phyloP scores from a whole-genome alignment of 2,797 vertebrate species.

The Peromyscus attwateri region DNA sequence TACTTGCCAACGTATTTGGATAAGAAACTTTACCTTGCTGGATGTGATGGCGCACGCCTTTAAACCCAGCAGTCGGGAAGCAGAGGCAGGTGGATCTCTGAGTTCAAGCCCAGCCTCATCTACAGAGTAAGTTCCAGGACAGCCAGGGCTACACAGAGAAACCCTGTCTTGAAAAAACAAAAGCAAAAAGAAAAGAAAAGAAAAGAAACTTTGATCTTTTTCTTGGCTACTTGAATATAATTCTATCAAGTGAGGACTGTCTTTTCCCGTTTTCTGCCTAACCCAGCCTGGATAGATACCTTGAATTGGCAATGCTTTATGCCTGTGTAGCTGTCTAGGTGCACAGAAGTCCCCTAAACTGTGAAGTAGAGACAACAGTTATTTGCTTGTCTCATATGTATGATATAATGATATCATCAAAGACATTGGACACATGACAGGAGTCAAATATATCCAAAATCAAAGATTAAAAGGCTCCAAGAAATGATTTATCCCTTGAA shows the following conservation, averaged over 20 bases:
- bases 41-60: neutral
- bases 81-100: neutral
- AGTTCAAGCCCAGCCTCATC: neutral
- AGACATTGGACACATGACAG: neutral
- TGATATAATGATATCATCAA: neutral
- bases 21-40: neutral
- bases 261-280: constrained; percentile 2
- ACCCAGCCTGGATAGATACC: neutral
- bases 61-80: neutral
- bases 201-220: neutral
- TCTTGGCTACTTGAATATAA: neutral
- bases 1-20: constrained; percentile 7
- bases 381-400: constrained; percentile 6
- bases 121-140: neutral
- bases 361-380: neutral
- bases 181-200: neutral
- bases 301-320: neutral
- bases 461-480: neutral
- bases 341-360: neutral
- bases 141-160: neutral
- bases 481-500: neutral
- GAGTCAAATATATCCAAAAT: neutral
- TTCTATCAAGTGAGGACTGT: neutral
- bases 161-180: neutral
- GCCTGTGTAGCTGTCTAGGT: neutral